phyloP scores from a whole-genome alignment of 1,140 invertebrate species.

The Aricia agestis region DNA sequence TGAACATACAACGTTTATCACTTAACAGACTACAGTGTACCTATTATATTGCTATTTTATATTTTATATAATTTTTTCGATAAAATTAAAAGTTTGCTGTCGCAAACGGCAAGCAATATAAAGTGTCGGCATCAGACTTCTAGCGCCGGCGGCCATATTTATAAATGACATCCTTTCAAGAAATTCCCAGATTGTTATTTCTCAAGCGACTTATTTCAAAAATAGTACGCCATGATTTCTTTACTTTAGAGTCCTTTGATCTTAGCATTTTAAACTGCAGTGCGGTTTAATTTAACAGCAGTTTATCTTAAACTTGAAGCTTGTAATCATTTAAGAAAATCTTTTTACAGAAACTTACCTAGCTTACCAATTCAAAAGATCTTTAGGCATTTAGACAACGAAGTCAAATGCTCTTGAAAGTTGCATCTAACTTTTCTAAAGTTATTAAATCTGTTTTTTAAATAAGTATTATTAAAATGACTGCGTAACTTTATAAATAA shows the following conservation, averaged over 20 bases:
- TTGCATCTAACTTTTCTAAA: too few species aligned
- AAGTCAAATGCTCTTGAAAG: too few species aligned
- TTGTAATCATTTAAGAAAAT: background rate
- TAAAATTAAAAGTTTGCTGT: background rate
- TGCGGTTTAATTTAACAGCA: background rate
- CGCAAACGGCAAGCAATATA: slow-evolving; percentile 3
- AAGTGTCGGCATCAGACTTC: slow-evolving; percentile 2
- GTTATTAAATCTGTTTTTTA: too few species aligned
- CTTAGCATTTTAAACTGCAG: background rate
- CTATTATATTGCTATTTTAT: too few species aligned
- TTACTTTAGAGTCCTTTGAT: background rate
- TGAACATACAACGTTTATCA: too few species aligned
- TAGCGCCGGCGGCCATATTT: slow-evolving; percentile 7
- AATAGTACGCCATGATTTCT: background rate
- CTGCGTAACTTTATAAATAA: too few species aligned
- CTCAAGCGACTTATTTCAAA: background rate
- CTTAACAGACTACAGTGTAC: too few species aligned
- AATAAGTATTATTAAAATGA: too few species aligned
- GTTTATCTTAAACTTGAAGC: slow-evolving; percentile 1
- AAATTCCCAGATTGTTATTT: slow-evolving; percentile 9
- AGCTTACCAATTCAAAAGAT: background rate
- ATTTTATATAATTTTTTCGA: background rate
- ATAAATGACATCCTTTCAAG: slow-evolving; percentile 12
- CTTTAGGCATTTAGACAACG: too few species aligned
- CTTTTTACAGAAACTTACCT: background rate